Evolutionary conservation across 1,140 invertebrate genomes (phyloP).

Genomic region (Drosophila nannoptera): DNA sequence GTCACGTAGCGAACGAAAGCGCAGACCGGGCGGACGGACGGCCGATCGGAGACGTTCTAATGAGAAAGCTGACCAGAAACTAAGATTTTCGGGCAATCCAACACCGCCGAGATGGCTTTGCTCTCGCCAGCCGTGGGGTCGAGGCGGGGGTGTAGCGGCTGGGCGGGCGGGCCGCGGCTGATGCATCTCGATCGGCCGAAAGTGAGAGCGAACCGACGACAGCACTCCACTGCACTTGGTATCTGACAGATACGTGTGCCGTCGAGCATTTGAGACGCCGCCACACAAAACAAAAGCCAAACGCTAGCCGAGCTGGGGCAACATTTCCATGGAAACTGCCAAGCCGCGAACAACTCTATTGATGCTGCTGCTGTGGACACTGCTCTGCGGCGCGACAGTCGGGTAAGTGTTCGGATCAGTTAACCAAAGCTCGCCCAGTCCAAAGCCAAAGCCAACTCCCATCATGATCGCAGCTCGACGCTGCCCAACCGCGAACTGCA

Average conservation of each 20-base stretch:
- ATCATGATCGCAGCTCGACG: conserved; percentile 33
- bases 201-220: conserved; percentile 40
- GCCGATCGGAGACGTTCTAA: conserved; percentile 47
- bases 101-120: neutral
- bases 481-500: conserved; percentile 47
- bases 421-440: too few species aligned
- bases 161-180: neutral
- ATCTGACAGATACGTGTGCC: conserved; percentile 63
- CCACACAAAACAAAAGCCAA: conserved; percentile 65
- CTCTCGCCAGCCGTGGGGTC: too few species aligned
- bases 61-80: conserved; percentile 64
- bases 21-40: conserved; percentile 32
- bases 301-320: conserved; percentile 47
- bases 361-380: conserved; percentile 42
- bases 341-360: conserved; percentile 43
- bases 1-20: conserved; percentile 67
- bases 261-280: conserved; percentile 22
- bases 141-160: neutral
- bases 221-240: conserved; percentile 27
- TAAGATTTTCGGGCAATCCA: conserved; percentile 44
- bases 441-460: neutral
- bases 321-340: conserved; percentile 68
- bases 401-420: conserved; percentile 39
- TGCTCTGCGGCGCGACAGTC: conserved; percentile 29
- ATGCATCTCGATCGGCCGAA: conserved; percentile 55